Percentiles rank a stretch among this genome's conserved stretches.
These are phyloP conservation scores for Drosophila antonietae DNA, from an alignment of 2,888 invertebrate genomes.

Conservation along the genomic window DNA sequence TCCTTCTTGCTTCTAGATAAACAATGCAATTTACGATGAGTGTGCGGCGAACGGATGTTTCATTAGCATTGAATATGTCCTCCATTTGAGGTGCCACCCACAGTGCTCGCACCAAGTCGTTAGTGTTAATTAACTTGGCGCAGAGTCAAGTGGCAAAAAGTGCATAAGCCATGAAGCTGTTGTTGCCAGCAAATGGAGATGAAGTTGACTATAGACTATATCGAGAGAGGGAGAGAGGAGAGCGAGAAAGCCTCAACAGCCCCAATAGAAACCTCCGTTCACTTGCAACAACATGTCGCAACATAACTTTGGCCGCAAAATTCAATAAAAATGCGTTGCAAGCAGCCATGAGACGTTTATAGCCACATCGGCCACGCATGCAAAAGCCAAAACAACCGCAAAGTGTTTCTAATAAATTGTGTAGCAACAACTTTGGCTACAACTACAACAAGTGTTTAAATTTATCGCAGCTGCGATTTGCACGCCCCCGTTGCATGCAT, in stretches of 20 bases:
- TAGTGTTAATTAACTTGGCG: slow-evolving; percentile 79
- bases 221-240: too few species aligned
- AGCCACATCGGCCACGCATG: slow-evolving; percentile 62
- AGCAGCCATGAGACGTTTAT: slow-evolving; percentile 66
- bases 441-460: slow-evolving; percentile 79
- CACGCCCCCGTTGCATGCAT: slow-evolving; percentile 9
- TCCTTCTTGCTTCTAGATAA: slow-evolving; percentile 52
- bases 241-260: background rate
- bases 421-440: slow-evolving; percentile 61
- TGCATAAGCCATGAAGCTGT: slow-evolving; percentile 31
- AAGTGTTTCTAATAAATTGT: slow-evolving; percentile 79
- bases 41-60: slow-evolving; percentile 58
- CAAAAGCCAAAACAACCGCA: slow-evolving; percentile 71
- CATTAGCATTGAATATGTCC: slow-evolving; percentile 70
- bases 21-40: slow-evolving; percentile 71
- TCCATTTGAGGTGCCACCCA: slow-evolving; percentile 19
- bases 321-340: slow-evolving; percentile 76
- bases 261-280: background rate
- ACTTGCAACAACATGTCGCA: slow-evolving; percentile 38
- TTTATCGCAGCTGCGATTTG: slow-evolving; percentile 72
- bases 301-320: slow-evolving; percentile 51
- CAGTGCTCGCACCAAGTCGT: slow-evolving; percentile 29
- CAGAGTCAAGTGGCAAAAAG: slow-evolving; percentile 67
- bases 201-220: background rate
- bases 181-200: slow-evolving; percentile 29